phyloP scores from a whole-genome alignment of 2,888 invertebrate genomes.

The Agelastica alni region DNA sequence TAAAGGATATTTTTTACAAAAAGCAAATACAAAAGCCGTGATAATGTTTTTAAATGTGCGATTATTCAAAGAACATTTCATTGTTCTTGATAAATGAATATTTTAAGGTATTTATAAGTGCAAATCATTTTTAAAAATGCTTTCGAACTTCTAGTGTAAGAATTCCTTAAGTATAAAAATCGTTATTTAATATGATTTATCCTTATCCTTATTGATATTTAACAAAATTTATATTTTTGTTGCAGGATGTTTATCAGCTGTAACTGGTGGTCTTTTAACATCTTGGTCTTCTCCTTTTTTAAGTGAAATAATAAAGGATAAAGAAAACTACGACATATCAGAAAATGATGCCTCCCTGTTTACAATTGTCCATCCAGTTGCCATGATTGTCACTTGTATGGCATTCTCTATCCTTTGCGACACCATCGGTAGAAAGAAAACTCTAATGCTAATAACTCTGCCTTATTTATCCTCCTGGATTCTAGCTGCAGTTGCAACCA shows the following conservation, averaged over 20 bases:
- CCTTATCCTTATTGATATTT: too few species aligned
- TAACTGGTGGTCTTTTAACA: constrained; percentile 38
- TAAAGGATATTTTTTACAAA: too few species aligned
- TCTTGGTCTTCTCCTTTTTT: constrained; percentile 52
- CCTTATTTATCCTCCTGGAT: constrained; percentile 43
- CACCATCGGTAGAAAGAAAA: constrained; percentile 45
- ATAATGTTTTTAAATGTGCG: too few species aligned
- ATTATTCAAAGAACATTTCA: too few species aligned
- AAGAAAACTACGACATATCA: constrained; percentile 43
- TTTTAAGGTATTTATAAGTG: neutral
- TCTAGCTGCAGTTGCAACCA: constrained; percentile 38
- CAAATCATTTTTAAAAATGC: too few species aligned
- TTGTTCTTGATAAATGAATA: too few species aligned
- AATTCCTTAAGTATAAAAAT: neutral
- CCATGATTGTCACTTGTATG: constrained; percentile 39
- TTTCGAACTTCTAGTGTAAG: too few species aligned
- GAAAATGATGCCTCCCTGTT: constrained; percentile 49
- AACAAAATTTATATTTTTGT: too few species aligned
- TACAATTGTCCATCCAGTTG: constrained; percentile 45
- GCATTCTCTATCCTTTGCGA: constrained; percentile 43
- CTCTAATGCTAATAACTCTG: constrained; percentile 42
- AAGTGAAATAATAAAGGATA: constrained; percentile 44
- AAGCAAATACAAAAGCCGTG: too few species aligned
- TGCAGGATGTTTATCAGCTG: constrained; percentile 35
- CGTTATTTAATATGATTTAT: constrained; percentile 1